Conservation (phyloP, 2,113 vertebrate genomes). For the Mixornis gularis region DNA sequence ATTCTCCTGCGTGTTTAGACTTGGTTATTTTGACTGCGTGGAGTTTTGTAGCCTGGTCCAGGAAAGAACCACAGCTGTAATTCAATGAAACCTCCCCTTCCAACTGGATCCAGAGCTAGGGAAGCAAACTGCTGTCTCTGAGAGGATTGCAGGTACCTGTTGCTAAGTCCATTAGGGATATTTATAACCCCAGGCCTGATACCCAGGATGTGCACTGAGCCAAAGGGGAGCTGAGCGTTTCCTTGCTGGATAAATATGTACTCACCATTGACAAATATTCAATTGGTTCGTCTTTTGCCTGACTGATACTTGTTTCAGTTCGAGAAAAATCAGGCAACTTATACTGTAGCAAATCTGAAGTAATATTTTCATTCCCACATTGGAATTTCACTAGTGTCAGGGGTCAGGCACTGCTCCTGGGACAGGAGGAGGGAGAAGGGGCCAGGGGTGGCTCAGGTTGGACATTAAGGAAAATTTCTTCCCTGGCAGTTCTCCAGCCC, state of each 20-base stretch:
- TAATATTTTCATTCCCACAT: neutral
- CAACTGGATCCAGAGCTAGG: neutral
- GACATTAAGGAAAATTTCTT: neutral
- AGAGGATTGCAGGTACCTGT: slow-evolving; percentile 25
- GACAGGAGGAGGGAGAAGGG: accelerated
- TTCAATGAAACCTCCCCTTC: neutral
- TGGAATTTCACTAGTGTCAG: neutral
- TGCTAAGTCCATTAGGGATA: slow-evolving; percentile 42
- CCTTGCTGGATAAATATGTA: neutral
- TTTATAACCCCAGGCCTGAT: slow-evolving; percentile 36
- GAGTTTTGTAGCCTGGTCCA: neutral
- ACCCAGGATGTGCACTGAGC: slow-evolving; percentile 1
- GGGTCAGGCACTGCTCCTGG: too few relatives aligned
- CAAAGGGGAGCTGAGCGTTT: neutral
- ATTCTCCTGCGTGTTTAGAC: neutral
- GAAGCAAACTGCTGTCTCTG: neutral
- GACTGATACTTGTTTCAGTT: neutral
- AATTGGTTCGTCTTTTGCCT: neutral
- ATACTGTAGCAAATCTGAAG: accelerated
- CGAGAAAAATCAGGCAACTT: neutral
- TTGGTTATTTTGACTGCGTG: neutral
- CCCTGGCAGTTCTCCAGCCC: neutral
- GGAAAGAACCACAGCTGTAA: neutral
- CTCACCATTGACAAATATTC: neutral
- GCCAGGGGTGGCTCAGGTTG: neutral